Conservation (phyloP, 2,113 vertebrate species). For the Malaclemys terrapin region DNA sequence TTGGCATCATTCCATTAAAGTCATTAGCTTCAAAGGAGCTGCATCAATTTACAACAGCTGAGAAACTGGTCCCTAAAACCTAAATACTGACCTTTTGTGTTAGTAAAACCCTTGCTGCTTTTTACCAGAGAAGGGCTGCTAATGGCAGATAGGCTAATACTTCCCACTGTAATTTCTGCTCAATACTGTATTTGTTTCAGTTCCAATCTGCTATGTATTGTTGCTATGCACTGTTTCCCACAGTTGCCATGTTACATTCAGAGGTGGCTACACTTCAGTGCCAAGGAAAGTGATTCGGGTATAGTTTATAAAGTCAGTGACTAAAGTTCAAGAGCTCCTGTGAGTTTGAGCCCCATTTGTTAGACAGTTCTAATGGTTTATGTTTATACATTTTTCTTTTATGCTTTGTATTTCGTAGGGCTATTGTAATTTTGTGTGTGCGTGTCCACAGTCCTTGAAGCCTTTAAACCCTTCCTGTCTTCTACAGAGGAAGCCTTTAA, state of each 20-base stretch:
- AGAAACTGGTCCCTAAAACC: neutral
- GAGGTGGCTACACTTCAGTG: neutral
- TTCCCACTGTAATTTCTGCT: neutral
- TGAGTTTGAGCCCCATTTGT: neutral
- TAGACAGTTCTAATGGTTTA: neutral
- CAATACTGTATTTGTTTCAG: neutral
- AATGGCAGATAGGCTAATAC: neutral
- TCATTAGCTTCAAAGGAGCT: neutral
- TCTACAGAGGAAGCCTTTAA: neutral
- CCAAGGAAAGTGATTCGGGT: neutral
- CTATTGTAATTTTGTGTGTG: neutral
- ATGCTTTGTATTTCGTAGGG: neutral
- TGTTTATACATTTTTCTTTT: neutral
- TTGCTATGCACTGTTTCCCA: neutral
- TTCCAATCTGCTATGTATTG: neutral
- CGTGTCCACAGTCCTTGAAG: neutral
- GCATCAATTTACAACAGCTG: neutral
- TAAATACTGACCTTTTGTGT: neutral
- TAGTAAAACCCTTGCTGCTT: neutral
- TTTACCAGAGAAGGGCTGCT: neutral
- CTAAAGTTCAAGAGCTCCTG: neutral
- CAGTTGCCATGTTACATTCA: neutral
- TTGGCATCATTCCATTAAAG: slow-evolving; percentile 1
- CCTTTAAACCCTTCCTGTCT: neutral
- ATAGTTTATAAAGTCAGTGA: neutral